Evolutionary conservation across 37 sponge, comb jelly and placozoan species (phyloP).

Genomic region (Corticium candelabrum): DNA sequence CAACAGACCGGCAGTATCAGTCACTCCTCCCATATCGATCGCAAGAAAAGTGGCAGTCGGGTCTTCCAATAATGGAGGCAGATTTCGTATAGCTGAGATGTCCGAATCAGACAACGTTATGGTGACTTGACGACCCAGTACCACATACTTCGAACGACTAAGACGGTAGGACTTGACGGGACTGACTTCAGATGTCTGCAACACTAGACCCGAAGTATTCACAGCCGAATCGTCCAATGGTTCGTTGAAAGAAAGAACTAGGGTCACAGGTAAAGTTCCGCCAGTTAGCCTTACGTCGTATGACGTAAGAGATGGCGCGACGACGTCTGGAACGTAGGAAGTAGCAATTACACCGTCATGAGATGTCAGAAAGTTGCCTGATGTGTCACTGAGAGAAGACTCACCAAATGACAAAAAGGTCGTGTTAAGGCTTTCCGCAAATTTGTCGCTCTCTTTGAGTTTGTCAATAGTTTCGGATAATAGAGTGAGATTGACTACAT

Average conservation of each 20-base stretch:
- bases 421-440: neutral
- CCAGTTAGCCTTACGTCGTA: neutral
- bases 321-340: neutral
- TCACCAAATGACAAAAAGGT: constrained; percentile 3
- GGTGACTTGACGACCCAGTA: neutral
- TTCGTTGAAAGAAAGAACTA: constrained; percentile 68
- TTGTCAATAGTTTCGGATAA: neutral
- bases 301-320: neutral
- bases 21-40: neutral
- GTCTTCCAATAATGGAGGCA: neutral
- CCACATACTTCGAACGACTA: neutral
- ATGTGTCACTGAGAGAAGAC: constrained; percentile 5
- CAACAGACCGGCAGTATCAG: neutral
- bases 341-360: neutral
- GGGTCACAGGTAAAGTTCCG: constrained; percentile 14
- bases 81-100: neutral
- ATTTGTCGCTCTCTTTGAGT: constrained; percentile 1
- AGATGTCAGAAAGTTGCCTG: constrained; percentile 2
- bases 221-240: constrained; percentile 50
- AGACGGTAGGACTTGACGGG: neutral
- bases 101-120: neutral
- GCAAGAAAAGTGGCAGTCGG: neutral
- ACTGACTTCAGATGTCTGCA: constrained; percentile 20
- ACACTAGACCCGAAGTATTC: constrained; percentile 30
- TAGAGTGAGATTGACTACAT: neutral